phyloP scores from a whole-genome alignment of 2,888 invertebrate species.

The Cephus spinipes region DNA sequence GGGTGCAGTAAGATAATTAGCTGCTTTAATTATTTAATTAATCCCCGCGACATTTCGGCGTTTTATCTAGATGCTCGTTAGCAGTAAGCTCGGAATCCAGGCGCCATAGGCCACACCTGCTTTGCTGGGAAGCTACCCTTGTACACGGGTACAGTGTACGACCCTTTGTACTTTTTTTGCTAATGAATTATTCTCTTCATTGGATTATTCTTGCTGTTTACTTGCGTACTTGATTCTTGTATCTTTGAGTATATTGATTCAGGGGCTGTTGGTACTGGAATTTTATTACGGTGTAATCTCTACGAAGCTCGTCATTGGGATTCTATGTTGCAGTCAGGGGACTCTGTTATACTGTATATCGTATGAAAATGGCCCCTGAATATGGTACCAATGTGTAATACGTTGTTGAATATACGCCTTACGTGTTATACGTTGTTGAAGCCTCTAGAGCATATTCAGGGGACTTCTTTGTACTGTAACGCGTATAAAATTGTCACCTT shows the following conservation, averaged over 20 bases:
- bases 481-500: too few relatives aligned
- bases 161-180: not conserved
- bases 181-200: not conserved
- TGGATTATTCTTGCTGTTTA: not conserved
- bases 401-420: too few relatives aligned
- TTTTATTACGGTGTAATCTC: not conserved
- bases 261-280: not conserved
- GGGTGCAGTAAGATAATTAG: slow-evolving; percentile 48
- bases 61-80: slow-evolving; percentile 62
- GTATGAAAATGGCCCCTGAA: not conserved
- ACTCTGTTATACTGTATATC: not conserved
- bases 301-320: not conserved
- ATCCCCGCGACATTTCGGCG: slow-evolving; percentile 54
- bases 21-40: slow-evolving; percentile 62
- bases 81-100: slow-evolving; percentile 15
- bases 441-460: too few relatives aligned
- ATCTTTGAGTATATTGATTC: not conserved
- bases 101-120: slow-evolving; percentile 24
- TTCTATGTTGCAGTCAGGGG: not conserved
- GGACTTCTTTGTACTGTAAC: too few relatives aligned
- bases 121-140: not conserved
- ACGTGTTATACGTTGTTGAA: too few relatives aligned
- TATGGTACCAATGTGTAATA: too few relatives aligned
- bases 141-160: not conserved
- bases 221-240: not conserved